phyloP scores from a whole-genome alignment of 2,797 vertebrate genomes.

The Spinus olivaceus region DNA sequence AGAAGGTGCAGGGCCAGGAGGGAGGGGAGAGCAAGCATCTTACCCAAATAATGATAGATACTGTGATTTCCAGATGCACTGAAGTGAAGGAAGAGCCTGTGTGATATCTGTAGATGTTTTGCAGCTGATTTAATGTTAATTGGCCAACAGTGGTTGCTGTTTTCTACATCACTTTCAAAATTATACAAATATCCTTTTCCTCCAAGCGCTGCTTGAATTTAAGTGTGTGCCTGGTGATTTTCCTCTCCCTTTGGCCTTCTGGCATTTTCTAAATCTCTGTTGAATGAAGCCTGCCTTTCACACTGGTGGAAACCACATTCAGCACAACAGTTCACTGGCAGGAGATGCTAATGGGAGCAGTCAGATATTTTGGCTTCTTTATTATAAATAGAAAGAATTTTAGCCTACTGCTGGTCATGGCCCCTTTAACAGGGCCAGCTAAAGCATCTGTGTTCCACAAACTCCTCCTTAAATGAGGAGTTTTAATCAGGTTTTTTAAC shows the following conservation, averaged over 20 bases:
- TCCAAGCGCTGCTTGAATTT: neutral
- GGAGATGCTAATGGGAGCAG: neutral
- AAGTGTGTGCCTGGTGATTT: neutral
- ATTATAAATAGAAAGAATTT: neutral
- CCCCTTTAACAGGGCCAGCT: neutral
- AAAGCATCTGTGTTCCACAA: neutral
- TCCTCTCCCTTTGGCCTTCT: neutral
- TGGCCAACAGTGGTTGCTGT: neutral
- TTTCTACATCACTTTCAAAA: neutral
- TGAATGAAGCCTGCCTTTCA: constrained; percentile 3
- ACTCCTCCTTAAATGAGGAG: neutral
- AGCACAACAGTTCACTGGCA: neutral
- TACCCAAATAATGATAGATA: neutral
- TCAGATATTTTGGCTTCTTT: neutral
- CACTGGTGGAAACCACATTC: neutral
- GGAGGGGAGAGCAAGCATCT: neutral
- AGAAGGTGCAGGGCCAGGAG: neutral
- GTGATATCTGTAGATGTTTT: neutral
- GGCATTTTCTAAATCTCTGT: neutral
- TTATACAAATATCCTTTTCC: neutral
- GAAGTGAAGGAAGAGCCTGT: neutral
- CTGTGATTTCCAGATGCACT: neutral
- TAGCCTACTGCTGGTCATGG: neutral
- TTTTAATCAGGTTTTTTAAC: neutral
- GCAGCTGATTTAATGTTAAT: neutral